phyloP scores from a whole-genome alignment of 2,113 vertebrate species.

The zebrafish (Danio rerio) region GRCz12tu NC_133191.1:34823501-34824000 shows the following conservation, averaged over 20 bases:
- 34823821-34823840: no score
- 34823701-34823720: conserved; percentile 17
- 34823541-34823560: not conserved
- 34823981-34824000: no score
- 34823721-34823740: conserved; percentile 22
- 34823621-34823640: conserved; percentile 18
- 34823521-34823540: conserved; percentile 4
- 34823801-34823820: no score
- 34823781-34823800: not conserved
- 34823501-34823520: conserved; percentile 8
- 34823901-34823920: no score
- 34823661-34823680: conserved; percentile 7
- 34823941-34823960: no score
- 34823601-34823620: conserved; percentile 17
- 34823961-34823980: not conserved
- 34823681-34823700: not conserved
- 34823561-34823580: conserved; percentile 15
- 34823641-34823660: conserved; percentile 14
- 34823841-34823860: no score
- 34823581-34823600: conserved; percentile 23
- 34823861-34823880: no score
- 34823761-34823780: not conserved
- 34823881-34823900: no score
- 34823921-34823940: no score
- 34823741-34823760: not conserved